Evolutionary conservation across 2,888 invertebrate genomes (phyloP).

Genomic region (Ormia ochracea): DNA sequence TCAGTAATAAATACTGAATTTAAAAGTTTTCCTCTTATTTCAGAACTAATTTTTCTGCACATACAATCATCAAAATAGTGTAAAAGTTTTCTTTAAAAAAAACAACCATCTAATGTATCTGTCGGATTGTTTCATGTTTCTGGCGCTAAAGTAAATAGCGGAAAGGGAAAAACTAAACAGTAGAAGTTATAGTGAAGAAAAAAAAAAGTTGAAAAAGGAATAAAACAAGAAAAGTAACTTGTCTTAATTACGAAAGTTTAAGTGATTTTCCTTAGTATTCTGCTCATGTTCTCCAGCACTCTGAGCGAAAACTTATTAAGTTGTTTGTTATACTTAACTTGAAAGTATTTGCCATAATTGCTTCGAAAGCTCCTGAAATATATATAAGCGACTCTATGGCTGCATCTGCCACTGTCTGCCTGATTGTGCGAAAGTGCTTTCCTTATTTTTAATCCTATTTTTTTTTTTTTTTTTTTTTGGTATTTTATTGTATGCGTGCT

Average conservation of each 20-base stretch:
- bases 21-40: too few species aligned
- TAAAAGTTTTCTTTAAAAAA: too few species aligned
- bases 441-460: too few species aligned
- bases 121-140: background rate
- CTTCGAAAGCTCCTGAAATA: constrained; percentile 33
- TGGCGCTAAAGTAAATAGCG: background rate
- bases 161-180: background rate
- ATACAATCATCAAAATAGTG: too few species aligned
- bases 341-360: constrained; percentile 51
- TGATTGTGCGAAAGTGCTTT: too few species aligned
- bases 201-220: background rate
- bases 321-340: constrained; percentile 51
- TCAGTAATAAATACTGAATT: too few species aligned
- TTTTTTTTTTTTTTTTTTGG: background rate
- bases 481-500: too few species aligned
- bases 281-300: constrained; percentile 22
- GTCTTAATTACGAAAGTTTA: constrained; percentile 72
- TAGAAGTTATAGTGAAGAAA: background rate
- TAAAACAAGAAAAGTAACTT: constrained; percentile 65
- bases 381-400: background rate
- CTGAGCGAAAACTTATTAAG: constrained; percentile 49
- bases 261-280: constrained; percentile 66
- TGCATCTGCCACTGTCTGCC: background rate
- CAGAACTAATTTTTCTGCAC: too few species aligned
- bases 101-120: background rate